Conservation (phyloP, 2,113 vertebrate genomes). For the Isichthys henryi region DNA sequence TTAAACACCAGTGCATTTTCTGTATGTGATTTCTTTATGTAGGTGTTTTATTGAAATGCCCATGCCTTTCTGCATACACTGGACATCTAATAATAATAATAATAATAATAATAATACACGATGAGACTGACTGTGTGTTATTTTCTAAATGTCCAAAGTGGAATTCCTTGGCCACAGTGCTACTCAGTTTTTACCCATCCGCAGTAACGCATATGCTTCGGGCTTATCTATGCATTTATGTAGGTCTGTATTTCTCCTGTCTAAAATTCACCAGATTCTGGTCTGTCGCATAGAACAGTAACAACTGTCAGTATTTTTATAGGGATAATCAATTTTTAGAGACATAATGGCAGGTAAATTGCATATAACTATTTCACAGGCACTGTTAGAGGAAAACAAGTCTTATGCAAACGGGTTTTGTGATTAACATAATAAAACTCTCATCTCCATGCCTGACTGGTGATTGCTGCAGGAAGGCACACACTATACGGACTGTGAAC, state of each 20-base stretch:
- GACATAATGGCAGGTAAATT: not conserved
- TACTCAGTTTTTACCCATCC: not conserved
- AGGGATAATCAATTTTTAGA: not conserved
- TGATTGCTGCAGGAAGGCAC: not conserved
- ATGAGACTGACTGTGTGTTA: not conserved
- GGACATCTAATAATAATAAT: not conserved
- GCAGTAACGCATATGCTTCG: not conserved
- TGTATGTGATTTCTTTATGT: not conserved
- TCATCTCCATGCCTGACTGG: not conserved
- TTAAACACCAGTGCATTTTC: not conserved
- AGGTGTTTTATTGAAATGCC: not conserved
- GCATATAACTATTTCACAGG: constrained; percentile 9
- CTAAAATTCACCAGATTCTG: not conserved
- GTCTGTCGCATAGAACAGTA: not conserved
- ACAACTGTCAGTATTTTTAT: not conserved
- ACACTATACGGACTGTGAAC: not conserved
- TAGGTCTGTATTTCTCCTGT: not conserved
- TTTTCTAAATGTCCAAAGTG: not conserved
- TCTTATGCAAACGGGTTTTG: not conserved
- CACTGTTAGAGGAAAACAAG: constrained; percentile 36
- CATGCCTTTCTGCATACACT: not conserved
- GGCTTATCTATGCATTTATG: not conserved
- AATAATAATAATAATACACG: not conserved
- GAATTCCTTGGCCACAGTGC: not conserved
- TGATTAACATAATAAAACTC: not conserved